Evolutionary conservation across 2,797 vertebrate genomes (phyloP).

Genomic region (Cephalopachus bancanus): DNA sequence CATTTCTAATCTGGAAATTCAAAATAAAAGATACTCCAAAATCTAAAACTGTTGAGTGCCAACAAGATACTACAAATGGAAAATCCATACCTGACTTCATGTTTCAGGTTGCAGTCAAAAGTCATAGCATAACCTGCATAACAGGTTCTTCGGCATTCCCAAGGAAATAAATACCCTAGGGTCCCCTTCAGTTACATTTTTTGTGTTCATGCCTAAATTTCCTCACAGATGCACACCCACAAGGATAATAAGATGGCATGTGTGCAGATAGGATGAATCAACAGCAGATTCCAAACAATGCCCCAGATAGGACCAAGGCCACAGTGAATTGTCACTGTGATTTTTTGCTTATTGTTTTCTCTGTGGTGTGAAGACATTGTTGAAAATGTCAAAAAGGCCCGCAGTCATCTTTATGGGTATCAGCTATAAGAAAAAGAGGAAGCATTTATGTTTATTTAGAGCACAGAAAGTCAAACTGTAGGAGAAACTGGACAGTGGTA

Average conservation of each 20-base stretch:
- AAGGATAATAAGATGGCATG: neutral
- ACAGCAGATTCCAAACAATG: neutral
- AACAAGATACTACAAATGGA: neutral
- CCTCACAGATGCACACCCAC: neutral
- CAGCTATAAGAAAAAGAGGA: neutral
- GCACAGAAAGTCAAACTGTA: neutral
- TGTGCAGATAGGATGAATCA: neutral
- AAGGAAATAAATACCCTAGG: neutral
- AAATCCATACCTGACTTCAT: neutral
- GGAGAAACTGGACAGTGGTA: neutral
- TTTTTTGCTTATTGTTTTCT: neutral
- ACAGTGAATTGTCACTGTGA: too few relatives aligned
- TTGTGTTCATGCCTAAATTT: neutral
- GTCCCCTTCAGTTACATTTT: neutral
- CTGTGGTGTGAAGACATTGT: neutral
- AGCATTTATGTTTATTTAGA: neutral
- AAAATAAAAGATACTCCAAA: too few relatives aligned
- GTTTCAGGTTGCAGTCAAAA: neutral
- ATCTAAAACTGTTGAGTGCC: too few relatives aligned
- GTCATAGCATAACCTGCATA: too few relatives aligned
- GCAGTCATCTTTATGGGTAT: neutral
- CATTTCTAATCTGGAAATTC: too few relatives aligned
- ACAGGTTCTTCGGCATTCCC: neutral
- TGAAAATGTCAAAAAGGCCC: neutral
- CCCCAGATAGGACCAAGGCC: neutral